Conservation (phyloP, 2,113 vertebrate species). For the Callorhinus ursinus region DNA sequence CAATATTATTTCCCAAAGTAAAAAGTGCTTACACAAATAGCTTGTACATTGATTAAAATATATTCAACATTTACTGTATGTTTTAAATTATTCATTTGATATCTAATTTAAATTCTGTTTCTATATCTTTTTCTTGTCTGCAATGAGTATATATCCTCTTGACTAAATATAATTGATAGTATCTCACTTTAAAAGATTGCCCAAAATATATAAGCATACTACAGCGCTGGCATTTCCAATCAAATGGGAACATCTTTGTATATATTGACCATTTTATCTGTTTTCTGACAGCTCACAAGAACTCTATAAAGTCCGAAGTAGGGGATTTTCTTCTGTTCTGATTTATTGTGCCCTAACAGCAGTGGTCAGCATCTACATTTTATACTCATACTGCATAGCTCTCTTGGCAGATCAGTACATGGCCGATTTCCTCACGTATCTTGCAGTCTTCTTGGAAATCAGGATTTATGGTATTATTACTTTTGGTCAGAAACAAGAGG, state of each 20-base stretch:
- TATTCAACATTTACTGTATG: slow-evolving; percentile 12
- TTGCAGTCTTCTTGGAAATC: not conserved
- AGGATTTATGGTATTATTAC: slow-evolving; percentile 55
- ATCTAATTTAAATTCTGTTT: slow-evolving; percentile 31
- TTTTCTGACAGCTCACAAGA: not conserved
- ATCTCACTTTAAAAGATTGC: slow-evolving; percentile 17
- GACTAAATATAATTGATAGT: not conserved
- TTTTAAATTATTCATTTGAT: slow-evolving; percentile 62
- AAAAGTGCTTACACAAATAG: slow-evolving; percentile 16
- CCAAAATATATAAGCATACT: not conserved
- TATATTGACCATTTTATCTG: not conserved
- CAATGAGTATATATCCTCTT: not conserved
- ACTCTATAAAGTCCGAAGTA: not conserved
- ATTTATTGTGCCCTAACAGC: not conserved
- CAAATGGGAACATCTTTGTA: not conserved
- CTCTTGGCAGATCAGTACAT: not conserved
- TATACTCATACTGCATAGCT: not conserved
- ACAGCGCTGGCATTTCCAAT: not conserved
- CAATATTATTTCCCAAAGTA: not conserved
- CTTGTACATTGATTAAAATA: slow-evolving; percentile 25
- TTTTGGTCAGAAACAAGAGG: slow-evolving; percentile 48
- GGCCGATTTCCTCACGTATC: not conserved
- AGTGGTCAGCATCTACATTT: not conserved
- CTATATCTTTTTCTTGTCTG: not conserved
- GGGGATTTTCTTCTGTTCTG: not conserved